Evolutionary conservation across 2,113 vertebrate species (phyloP).

Genomic region (Rhinichthys klamathensis): DNA sequence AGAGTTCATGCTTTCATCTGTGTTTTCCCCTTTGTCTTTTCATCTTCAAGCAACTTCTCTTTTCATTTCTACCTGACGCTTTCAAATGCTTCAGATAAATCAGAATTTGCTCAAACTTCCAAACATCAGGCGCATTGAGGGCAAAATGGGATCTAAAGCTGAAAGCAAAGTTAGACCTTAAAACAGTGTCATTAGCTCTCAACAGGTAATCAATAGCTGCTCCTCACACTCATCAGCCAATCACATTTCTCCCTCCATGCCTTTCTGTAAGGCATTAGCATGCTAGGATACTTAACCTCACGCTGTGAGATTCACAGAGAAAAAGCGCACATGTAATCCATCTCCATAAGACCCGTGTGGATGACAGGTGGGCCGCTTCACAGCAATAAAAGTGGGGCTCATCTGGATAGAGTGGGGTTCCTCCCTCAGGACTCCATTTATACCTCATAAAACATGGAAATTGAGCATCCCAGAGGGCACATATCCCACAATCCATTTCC

Average conservation of each 20-base stretch:
- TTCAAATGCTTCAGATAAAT: constrained; percentile 15
- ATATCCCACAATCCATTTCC: constrained; percentile 1
- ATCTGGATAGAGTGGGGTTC: constrained; percentile 28
- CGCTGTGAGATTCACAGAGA: constrained; percentile 21
- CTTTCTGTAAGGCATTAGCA: constrained; percentile 3
- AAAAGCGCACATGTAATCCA: background rate
- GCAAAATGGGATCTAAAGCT: background rate
- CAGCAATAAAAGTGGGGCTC: constrained; percentile 30
- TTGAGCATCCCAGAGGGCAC: constrained; percentile 19
- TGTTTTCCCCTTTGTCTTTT: background rate
- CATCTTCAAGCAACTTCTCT: constrained; percentile 10
- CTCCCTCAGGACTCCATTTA: constrained; percentile 10
- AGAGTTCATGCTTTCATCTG: constrained; percentile 11
- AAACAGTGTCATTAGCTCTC: constrained; percentile 1
- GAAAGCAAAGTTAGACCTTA: background rate
- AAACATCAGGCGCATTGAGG: background rate
- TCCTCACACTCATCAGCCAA: background rate
- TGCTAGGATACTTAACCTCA: constrained; percentile 23
- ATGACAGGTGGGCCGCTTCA: constrained; percentile 33
- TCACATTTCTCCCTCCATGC: background rate
- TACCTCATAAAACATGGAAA: constrained; percentile 37
- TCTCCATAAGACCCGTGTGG: constrained; percentile 32
- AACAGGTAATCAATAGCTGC: constrained; percentile 37
- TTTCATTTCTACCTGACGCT: background rate
- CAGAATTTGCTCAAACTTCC: background rate